phyloP scores from a whole-genome alignment of 2,113 vertebrate species.

The Planiliza haematocheilus region DNA sequence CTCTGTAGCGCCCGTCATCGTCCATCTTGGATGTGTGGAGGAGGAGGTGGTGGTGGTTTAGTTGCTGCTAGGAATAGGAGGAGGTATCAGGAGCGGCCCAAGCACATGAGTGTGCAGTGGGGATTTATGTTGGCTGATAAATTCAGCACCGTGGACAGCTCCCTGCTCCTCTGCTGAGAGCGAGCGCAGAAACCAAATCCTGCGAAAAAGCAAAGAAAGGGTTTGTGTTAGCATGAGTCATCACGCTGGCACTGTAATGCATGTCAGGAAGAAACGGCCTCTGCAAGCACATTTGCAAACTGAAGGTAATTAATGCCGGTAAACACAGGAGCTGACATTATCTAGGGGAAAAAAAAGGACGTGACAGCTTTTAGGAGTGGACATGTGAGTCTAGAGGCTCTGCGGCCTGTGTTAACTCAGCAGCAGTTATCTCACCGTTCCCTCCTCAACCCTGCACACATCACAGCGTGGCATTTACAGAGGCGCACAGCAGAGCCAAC shows the following conservation, averaged over 20 bases:
- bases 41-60: slow-evolving; percentile 22
- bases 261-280: not conserved
- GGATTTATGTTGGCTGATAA: slow-evolving; percentile 44
- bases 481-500: not conserved
- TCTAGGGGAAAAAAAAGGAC: too few relatives aligned
- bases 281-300: slow-evolving; percentile 13
- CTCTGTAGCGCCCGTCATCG: slow-evolving; percentile 88
- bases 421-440: slow-evolving; percentile 23
- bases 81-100: slow-evolving; percentile 69
- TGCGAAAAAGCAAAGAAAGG: slow-evolving; percentile 36
- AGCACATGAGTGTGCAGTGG: slow-evolving; percentile 68
- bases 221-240: slow-evolving; percentile 28
- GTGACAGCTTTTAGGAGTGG: slow-evolving; percentile 30
- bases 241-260: not conserved
- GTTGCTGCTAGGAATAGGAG: slow-evolving; percentile 49
- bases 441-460: not conserved
- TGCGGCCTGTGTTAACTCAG: slow-evolving; percentile 30
- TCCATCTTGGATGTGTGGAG: slow-evolving; percentile 85
- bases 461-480: slow-evolving; percentile 50
- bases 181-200: slow-evolving; percentile 25
- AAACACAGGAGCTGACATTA: not conserved
- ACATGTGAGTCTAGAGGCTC: slow-evolving; percentile 22
- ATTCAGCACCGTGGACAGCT: slow-evolving; percentile 72
- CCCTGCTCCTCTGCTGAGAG: slow-evolving; percentile 36
- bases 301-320: slow-evolving; percentile 17